Evolutionary conservation across 2,888 invertebrate genomes (phyloP), one percentile per base, ranked within the genome.

Genomic region (Eupithecia exiguata): DNA sequence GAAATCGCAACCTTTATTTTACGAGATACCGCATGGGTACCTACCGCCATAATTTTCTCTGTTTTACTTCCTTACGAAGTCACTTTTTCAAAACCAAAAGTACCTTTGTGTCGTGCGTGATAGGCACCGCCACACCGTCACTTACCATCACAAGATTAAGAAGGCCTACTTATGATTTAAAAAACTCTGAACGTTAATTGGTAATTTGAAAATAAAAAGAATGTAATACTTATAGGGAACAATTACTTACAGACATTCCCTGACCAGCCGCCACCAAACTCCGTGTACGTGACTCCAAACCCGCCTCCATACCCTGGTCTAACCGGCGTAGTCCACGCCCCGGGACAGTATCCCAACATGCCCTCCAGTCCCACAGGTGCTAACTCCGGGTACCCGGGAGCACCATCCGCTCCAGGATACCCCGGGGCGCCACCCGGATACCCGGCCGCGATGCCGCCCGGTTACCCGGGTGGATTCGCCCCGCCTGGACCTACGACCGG

Each of bases 301-400:
- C 99, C 99, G 38, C 99, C 99, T 67, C 99, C 99, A 4, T 99
- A 99, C 92, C 98, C 99, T 21, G 99, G 99, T 74, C 96, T 99
- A 77, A 82, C 79, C 49, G 93, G 92, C 62, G 83, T 79, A 1
- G 63, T 84, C 4, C 92, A 92, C 82, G 91, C 91, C 7, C 81
- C 88, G 0, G 89, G 87, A 12, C 89, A 89, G 43, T 89, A 85
- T 84, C 88, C 91, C 3, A 91, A 88, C 76, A 85, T 83, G 79
- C 74, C 75, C 71, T 58, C 80, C 62, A 77, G 79, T 76, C 81
- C 82, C 78, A 58, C 88, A 86, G 70, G 87, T 88, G 79, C 66
- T 21, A 66, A 85, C 86, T 65, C 74, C 21, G 71, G 74, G 67
- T 82, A 81, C 76, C 81, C 81, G 40, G 78, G 79, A 16, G 75